Evolutionary conservation across 2,113 vertebrate species (phyloP).

Genomic region (Brachyistius frenatus): DNA sequence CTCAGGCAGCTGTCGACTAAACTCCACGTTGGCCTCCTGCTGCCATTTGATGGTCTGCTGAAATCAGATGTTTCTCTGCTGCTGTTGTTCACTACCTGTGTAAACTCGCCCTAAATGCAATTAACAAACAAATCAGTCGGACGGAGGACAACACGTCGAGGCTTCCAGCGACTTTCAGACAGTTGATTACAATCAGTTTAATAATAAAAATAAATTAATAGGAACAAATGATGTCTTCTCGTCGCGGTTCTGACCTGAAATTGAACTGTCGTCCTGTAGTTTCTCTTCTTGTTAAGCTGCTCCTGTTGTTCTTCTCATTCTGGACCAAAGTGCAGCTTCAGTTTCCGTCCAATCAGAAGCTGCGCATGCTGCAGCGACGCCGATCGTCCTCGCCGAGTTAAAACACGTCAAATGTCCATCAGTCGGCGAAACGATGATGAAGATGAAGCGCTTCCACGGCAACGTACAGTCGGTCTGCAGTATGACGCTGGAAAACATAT

Average conservation of each 20-base stretch:
- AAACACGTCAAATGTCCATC: not conserved
- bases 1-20: conserved; percentile 27
- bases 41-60: conserved; percentile 59
- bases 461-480: conserved; percentile 10
- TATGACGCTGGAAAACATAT: conserved; percentile 3
- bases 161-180: not conserved
- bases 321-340: not conserved
- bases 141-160: not conserved
- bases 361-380: not conserved
- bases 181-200: too few relatives aligned
- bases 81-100: not conserved
- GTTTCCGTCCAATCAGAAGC: not conserved
- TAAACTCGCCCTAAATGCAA: conserved; percentile 3
- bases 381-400: not conserved
- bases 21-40: conserved; percentile 21
- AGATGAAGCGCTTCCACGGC: not conserved
- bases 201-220: too few relatives aligned
- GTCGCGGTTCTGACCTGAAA: conserved; percentile 30
- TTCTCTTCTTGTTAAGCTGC: not conserved
- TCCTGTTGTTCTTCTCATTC: conserved; percentile 13
- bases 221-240: not conserved
- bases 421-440: not conserved
- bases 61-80: conserved; percentile 18
- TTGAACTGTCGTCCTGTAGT: not conserved
- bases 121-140: conserved; percentile 1